Evolutionary conservation across 2,797 vertebrate genomes (phyloP), one percentile per base, ranked within the genome.

Genomic region (Buphagus erythrorhynchus): DNA sequence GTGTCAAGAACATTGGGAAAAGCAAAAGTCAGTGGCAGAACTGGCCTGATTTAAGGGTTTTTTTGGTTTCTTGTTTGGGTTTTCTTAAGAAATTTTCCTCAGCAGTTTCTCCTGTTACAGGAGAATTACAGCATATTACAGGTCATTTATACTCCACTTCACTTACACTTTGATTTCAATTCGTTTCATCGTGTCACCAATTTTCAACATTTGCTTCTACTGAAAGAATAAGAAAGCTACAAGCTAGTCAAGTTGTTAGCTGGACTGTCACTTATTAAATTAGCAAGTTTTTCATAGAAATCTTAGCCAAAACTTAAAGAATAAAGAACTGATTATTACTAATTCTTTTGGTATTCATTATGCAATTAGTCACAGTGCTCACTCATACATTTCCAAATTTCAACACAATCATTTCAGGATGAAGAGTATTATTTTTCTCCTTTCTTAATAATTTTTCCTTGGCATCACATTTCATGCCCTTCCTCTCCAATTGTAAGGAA

Each of bases 301-400:
- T 72, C 63, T 96, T 92, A 88, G 90, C 76, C 65, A 89, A 96
- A 95, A 85, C 28, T 55, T 92, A 10, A 82, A 84, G 62, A 90
- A 87, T 82, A 95, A 94, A 89, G 79, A 92, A 90, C 35, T 29
- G 76, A 91, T 96, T 78, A 83, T 87, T 93, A 91, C 73, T 95
- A 95, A 95, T 88, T 90, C 81, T 83, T 96, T 96, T 96, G 92
- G 78, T 96, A 96, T 96, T 94, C 94, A 94, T 95, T 95, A 96
- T 77, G 67, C 19, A 94, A 90, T 97, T 96, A 95, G 92, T 97
- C 96, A 96, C 83, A 95, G 91, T 71, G 80, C 81, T 97, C 92
- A 87, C 84, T 96, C 85, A 83, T 72, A 77, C 48, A 89, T 96
- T 96, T 95, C 93, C 88, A 97, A 88, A 91, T 96, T 95, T 96